These are phyloP conservation scores for Antedon mediterranea DNA, from an alignment of 53 echinoderm and acorn worm species.

Conservation along the genomic window DNA sequence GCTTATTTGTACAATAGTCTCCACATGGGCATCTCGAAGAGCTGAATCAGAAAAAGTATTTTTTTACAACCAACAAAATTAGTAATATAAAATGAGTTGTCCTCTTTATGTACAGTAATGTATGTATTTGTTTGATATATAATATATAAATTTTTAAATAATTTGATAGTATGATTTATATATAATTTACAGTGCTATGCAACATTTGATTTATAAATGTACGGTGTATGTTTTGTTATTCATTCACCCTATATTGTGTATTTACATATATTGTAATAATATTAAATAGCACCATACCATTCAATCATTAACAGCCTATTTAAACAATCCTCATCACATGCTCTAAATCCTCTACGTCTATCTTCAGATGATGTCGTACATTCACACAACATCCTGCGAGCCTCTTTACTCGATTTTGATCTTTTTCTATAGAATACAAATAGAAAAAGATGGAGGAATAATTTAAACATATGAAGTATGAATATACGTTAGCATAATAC, in stretches of 20 bases:
- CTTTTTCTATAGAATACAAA: constrained; percentile 18
- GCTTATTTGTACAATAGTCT: constrained; percentile 76
- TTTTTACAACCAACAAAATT: too few species aligned
- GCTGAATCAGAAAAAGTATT: constrained; percentile 20
- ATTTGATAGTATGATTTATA: too few species aligned
- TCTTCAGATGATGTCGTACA: constrained; percentile 77
- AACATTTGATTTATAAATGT: too few species aligned
- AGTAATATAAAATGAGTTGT: too few species aligned
- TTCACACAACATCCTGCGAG: constrained; percentile 76
- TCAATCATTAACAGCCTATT: constrained; percentile 92
- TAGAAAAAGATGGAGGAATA: neutral
- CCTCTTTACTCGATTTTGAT: constrained; percentile 89
- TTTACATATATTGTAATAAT: neutral
- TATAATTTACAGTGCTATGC: too few species aligned
- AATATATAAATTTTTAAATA: too few species aligned
- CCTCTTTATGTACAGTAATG: neutral
- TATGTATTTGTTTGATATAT: too few species aligned
- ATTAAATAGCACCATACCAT: constrained; percentile 40
- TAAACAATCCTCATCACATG: constrained; percentile 89
- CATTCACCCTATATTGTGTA: too few species aligned
- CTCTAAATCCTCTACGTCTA: constrained; percentile 34
- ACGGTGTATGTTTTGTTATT: too few species aligned
- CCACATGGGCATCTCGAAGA: constrained; percentile 89
- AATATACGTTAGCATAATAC: too few species aligned
- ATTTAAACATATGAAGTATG: neutral